Conservation (phyloP, 2,113 vertebrate species). For the Caranx melampygus region DNA sequence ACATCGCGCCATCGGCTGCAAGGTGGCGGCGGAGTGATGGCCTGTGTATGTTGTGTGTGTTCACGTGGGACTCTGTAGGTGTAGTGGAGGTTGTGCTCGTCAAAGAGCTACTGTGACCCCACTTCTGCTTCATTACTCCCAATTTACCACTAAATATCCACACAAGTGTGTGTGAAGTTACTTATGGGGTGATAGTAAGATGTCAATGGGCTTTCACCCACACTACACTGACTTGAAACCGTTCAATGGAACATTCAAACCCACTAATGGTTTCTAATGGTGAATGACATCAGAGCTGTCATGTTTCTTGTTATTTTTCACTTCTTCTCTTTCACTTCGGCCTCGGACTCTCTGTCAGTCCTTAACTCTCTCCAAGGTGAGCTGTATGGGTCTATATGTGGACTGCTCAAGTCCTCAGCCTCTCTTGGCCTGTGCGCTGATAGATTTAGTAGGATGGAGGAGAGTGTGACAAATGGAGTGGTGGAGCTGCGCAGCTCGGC, state of each 20-base stretch:
- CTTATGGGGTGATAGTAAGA: conserved; percentile 72
- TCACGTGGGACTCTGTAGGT: conserved; percentile 7
- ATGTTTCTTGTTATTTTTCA: conserved; percentile 66
- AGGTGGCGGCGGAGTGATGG: conserved; percentile 48
- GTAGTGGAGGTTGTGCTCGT: conserved; percentile 10
- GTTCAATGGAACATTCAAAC: conserved; percentile 72
- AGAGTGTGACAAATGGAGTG: conserved; percentile 20
- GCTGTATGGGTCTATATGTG: conserved; percentile 1
- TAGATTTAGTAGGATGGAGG: conserved; percentile 41
- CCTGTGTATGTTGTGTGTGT: neutral
- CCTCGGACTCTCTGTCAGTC: conserved; percentile 24
- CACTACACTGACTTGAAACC: conserved; percentile 45
- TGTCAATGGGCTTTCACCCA: conserved; percentile 64
- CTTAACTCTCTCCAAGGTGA: conserved; percentile 25
- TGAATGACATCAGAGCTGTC: conserved; percentile 72
- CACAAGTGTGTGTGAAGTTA: conserved; percentile 60
- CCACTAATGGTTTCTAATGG: conserved; percentile 68
- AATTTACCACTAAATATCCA: conserved; percentile 60
- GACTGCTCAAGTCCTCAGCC: conserved; percentile 13
- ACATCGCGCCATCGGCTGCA: conserved; percentile 42
- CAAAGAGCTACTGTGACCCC: conserved; percentile 58
- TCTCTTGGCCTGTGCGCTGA: conserved; percentile 21
- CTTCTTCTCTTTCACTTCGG: conserved; percentile 50
- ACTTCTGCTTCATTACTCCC: conserved; percentile 53
- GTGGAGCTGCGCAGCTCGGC: conserved; percentile 8